Base-by-base conservation (phyloP, 1,140 invertebrate species). In the Drosophila nebulosa region DNA sequence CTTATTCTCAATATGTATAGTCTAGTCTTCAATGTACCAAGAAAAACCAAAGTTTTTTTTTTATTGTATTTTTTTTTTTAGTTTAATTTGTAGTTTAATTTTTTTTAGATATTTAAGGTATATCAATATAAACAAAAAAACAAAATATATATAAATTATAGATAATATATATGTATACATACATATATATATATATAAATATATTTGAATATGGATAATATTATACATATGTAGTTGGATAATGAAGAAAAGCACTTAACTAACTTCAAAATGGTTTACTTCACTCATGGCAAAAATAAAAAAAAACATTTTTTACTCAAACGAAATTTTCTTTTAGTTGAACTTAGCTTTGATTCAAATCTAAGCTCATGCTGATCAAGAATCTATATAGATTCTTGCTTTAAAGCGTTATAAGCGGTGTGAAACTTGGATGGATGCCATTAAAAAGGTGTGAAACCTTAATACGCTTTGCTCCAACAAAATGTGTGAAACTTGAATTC, bases 21-120 rank as follows among this genome's bases (percentile, higher is more conserved):
- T 86, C 77, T 85, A 85, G 73, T 85, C 80, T 80, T 77, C 69
- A 79, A 79, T 74, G 81, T 78, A 86, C 66, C 71, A 83, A 84
- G 26, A 22, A 36, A 57, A 59, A 46, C n/a, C 16, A 42, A 1
- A 18, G 2, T 42, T 42, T 46, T 56, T 27, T 70, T 72, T 69
- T 73, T 64, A n/a, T n/a, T n/a, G n/a, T 72, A 32, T 52, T 72
- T 60, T 55, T 55, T 65, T 58, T 42, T 73, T 73, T 73, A 73
- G 69, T 73, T 65, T 35, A 73, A 65, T 73, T 64, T 24, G 7
- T 73, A 73, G 69, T 9, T n/a, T 73, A 72, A 62, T 62, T 65
- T 59, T 65, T 59, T 21, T 32, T 73, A 73, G 61, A 9, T 26
- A 12, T 18, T 73, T 73, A 73, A 70, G 63, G 16, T 26, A 52